phyloP scores from a whole-genome alignment of 2,888 invertebrate genomes.

The Sylvicola cinctus region DNA sequence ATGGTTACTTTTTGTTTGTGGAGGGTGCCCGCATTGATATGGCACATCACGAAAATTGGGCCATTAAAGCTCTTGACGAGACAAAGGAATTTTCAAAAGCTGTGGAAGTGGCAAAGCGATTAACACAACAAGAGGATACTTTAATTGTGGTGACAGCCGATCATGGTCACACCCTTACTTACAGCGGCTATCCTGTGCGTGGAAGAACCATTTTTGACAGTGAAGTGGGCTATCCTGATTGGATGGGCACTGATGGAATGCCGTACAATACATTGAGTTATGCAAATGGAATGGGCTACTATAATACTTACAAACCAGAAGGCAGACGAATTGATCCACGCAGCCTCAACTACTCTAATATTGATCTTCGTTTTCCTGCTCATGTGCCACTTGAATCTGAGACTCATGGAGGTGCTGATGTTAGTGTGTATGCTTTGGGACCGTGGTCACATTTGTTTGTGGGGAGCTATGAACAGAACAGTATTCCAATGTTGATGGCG shows the following conservation, averaged over 20 bases:
- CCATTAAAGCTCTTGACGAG: conserved; percentile 20
- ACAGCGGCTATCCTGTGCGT: conserved; percentile 47
- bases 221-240: conserved; percentile 23
- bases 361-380: conserved; percentile 27
- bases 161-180: conserved; percentile 57
- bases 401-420: conserved; percentile 64
- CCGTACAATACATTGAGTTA: conserved; percentile 50
- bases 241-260: conserved; percentile 28
- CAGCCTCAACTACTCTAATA: conserved; percentile 10
- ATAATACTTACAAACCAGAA: conserved; percentile 8
- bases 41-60: conserved; percentile 19
- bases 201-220: conserved; percentile 9
- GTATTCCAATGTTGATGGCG: conserved; percentile 53
- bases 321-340: conserved; percentile 16
- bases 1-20: conserved; percentile 62
- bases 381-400: conserved; percentile 36
- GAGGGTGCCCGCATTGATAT: conserved; percentile 34
- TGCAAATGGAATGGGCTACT: conserved; percentile 51
- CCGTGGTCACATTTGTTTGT: conserved; percentile 66
- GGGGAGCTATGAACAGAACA: conserved; percentile 59
- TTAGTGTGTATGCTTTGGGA: conserved; percentile 52
- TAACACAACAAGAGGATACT: conserved; percentile 46
- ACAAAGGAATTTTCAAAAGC: conserved; percentile 53
- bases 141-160: conserved; percentile 64
- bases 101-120: conserved; percentile 34